phyloP scores from a whole-genome alignment of 2,113 vertebrate species.

The Platichthys stellatus region DNA sequence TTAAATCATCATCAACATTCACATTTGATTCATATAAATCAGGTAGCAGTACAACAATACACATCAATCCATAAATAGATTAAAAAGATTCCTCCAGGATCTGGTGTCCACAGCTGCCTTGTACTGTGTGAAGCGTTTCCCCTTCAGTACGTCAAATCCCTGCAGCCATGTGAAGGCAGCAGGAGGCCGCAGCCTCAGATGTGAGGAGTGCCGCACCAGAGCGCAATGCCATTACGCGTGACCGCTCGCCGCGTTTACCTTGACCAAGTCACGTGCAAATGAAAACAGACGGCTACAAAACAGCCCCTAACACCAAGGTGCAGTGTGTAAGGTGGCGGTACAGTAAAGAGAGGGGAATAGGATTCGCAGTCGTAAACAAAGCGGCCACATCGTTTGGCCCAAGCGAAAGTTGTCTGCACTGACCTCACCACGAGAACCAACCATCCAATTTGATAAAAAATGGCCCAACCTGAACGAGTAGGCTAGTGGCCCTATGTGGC shows the following conservation, averaged over 20 bases:
- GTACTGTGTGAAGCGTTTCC: neutral
- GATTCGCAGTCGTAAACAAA: neutral
- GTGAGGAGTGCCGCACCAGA: neutral
- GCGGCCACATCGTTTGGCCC: neutral
- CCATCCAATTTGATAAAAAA: too few species aligned
- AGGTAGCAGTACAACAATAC: too few species aligned
- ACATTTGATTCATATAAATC: neutral
- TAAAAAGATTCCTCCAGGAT: neutral
- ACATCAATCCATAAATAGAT: neutral
- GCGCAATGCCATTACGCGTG: neutral
- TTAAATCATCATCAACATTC: neutral
- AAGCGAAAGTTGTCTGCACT: neutral
- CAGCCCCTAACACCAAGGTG: neutral
- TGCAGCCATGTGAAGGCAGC: neutral
- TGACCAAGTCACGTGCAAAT: constrained; percentile 2
- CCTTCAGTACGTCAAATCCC: neutral
- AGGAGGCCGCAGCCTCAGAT: neutral
- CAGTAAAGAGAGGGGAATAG: neutral
- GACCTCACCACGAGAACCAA: too few species aligned
- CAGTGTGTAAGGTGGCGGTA: neutral
- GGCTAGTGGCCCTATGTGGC: too few species aligned
- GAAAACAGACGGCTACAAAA: neutral
- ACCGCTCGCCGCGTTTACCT: neutral
- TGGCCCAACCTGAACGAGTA: too few species aligned
- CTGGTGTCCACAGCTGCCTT: neutral